Evolutionary conservation across 2,113 vertebrate genomes (phyloP), one percentile per base, ranked within the genome.

Genomic region (Prochilodus magdalenae): DNA sequence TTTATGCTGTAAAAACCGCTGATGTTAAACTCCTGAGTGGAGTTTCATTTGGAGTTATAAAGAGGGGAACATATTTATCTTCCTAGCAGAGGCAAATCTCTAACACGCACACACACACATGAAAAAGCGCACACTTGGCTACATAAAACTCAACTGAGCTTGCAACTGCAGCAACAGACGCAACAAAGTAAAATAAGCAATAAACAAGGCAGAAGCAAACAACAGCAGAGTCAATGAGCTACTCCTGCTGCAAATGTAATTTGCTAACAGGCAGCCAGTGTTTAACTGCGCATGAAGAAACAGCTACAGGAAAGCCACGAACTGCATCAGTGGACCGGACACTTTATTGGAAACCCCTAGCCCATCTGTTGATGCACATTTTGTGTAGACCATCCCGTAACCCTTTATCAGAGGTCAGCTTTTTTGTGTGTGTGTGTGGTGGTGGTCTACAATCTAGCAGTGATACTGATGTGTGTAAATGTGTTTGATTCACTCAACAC

Each of bases 91-190:
- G 26, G 14, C 5, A 49, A 65, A n/a, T 13, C 30, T 24, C 30
- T 16, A 1, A 44, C 22, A 40, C 55, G 24, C n/a, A 72, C 30
- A 26, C 73, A 30, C 51, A 22, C 76, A 80, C 29, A 66, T 22
- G 84, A 36, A 24, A 18, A 77, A 71, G 12, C n/a, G 22, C 24
- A 29, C 44, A 72, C 30, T 73, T 49, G n/a, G 36, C 7, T 6
- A 51, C 66, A 77, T 67, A 79, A 70, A 90, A 47, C 84, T 44
- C 24, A 8, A 22, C 18, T 49, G 16, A 1, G 5, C 24, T 2
- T 15, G n/a, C 55, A 63, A 27, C n/a, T 62, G 36, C 74, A 63
- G 74, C 33, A 18, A 14, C 57, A 62, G 18, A 29, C 36, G 44
- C 75, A 30, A 30, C 40, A 49, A 29, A 65, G 6, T 18, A 30